Evolutionary conservation across 2,888 invertebrate genomes (phyloP), one percentile per base, ranked within the genome.

Genomic region (Napeogenes sylphis): DNA sequence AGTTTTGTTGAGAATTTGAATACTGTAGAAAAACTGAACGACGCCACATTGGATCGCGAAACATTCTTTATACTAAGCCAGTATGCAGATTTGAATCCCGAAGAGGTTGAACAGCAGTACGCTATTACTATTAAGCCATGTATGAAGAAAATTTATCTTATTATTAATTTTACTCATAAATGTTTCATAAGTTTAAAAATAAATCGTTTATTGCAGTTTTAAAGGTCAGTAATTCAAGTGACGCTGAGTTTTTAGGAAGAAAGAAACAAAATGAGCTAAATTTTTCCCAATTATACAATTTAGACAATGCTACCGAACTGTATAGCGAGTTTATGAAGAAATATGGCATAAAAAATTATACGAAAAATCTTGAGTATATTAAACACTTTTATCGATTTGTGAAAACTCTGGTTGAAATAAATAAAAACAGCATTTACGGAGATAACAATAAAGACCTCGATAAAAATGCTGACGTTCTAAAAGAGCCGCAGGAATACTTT

Each of bases 331-430:
- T 75, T 58, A 54, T 69, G 32, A 54, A 64, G 12, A 70, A 72
- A 45, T 76, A 69, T 59, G 67, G 71, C 1, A 78, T 77, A 56
- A 67, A 65, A 6, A 75, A 74, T 14, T 58, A 66, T 3, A 75
- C 73, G 0, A 77, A 71, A 30, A 68, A 73, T 53, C 45, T 47
- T 3, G 69, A 77, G 0, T 67, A 69, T 0, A 63, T 62, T 3
- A 59, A 74, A 4, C 75, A 75, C 53, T 84, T 75, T 67, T 80
- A 79, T 51, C 79, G 80, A 66, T 87, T 87, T 66, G 65, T 84
- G 1, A 85, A 84, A 73, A 79, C 80, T 0, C 64, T 85, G 2
- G 75, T 75, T 0, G 80, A 84, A 46, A 67, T 75, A 2, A 86
- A 86, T 65, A 74, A 70, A 64, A 70, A 75, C 13, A 75, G 73